Base-by-base conservation (phyloP, 2,113 vertebrate species). In the Kryptolebias marmoratus region DNA sequence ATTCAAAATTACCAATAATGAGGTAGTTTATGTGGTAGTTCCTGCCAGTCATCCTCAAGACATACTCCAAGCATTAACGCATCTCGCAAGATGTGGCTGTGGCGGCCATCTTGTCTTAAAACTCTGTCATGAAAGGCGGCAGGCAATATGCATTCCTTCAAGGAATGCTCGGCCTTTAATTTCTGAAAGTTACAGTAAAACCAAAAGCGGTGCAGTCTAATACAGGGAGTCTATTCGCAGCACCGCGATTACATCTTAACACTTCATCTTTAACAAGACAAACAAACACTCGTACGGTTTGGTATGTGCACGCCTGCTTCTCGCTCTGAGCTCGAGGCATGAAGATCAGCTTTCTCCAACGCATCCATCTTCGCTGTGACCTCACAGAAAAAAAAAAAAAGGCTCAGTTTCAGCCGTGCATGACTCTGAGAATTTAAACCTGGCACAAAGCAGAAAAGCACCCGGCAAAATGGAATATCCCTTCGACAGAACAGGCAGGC, bases 331-430 rank as follows among this genome's bases (percentile, higher is more conserved):
- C 72, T 83, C 47, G 63, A 81, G 84, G 87, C 84, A 64, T 42
- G 67, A 71, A 87, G 88, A 90, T 92, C 87, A 64, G 2, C 62
- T 90, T 90, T 87, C 90, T 67, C 68, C 77, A 73, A 73, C 78
- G 81, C 70, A 84, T 75, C 79, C 85, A 82, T 85, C 60, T 56
- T 68, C 85, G 83, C 79, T 60, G 82, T 87, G 80, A 88, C 88
- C 84, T 87, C 87, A 87, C 64, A 50, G 22, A 65, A 57, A 75
- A 88, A 62, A 61, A 65, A 57, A 75, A 88, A 62, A 61, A 55
- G 86, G 75, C 68, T 89, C 56, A 8, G 45, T 87, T 89, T 87
- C 89, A 92, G 75, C 72, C 53, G 22, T 32, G 53, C 67, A 49
- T 58, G 69, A 75, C 73, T 82, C 59, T 76, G 85, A 87, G 86